Conservation (phyloP, 2,113 vertebrate species). For the Scatophagus argus region DNA sequence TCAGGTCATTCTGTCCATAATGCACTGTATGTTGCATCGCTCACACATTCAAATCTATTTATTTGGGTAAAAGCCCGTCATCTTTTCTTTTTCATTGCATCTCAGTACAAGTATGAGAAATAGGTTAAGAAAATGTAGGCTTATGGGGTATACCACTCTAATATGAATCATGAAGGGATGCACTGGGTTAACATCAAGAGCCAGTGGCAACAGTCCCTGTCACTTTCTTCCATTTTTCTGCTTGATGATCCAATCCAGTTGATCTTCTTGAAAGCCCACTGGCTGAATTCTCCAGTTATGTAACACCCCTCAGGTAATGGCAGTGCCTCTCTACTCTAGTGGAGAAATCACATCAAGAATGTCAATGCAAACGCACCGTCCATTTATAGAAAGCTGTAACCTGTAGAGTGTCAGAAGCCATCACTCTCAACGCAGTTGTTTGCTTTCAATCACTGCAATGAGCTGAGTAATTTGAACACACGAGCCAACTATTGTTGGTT, state of each 20-base stretch:
- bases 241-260: slow-evolving; percentile 68
- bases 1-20: no score
- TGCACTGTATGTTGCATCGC: not conserved
- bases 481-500: not conserved
- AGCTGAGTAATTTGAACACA: slow-evolving; percentile 21
- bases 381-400: slow-evolving; percentile 58
- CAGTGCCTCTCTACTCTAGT: slow-evolving; percentile 57
- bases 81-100: not conserved
- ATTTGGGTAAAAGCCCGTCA: not conserved
- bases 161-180: slow-evolving; percentile 51
- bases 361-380: slow-evolving; percentile 54
- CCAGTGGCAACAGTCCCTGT: slow-evolving; percentile 61
- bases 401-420: slow-evolving; percentile 55
- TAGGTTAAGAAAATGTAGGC: slow-evolving; percentile 40
- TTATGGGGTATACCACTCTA: slow-evolving; percentile 35
- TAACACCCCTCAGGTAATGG: slow-evolving; percentile 66
- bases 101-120: slow-evolving; percentile 10
- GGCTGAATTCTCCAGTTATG: slow-evolving; percentile 59
- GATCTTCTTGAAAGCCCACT: slow-evolving; percentile 66
- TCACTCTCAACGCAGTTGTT: slow-evolving; percentile 37
- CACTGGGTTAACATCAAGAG: slow-evolving; percentile 64
- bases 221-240: slow-evolving; percentile 73
- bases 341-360: slow-evolving; percentile 69
- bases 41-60: not conserved
- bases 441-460: slow-evolving; percentile 23